Percentiles rank a stretch among this genome's conserved stretches.
phyloP scores from a whole-genome alignment of 2,113 vertebrate genomes.

The Coryphaenoides rupestris region DNA sequence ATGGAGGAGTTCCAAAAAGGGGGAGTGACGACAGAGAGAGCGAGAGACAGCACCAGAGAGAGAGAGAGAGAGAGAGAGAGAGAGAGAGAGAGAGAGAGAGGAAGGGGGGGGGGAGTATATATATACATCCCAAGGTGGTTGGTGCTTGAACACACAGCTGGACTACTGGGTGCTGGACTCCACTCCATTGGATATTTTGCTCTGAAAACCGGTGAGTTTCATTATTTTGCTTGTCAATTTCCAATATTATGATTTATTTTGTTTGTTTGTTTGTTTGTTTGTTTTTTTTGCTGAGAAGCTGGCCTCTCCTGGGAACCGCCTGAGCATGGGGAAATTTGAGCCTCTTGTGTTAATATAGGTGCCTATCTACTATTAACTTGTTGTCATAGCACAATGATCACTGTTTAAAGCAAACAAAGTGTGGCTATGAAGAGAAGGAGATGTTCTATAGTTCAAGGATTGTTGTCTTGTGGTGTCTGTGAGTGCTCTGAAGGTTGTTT shows the following conservation, averaged over 20 bases:
- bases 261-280: background rate
- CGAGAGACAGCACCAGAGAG: constrained; percentile 19
- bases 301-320: background rate
- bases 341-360: constrained; percentile 4
- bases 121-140: constrained; percentile 68
- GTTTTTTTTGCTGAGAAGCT: background rate
- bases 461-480: constrained; percentile 18
- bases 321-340: background rate
- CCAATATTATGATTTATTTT: background rate
- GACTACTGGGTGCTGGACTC: constrained; percentile 58
- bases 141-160: constrained; percentile 69
- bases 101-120: constrained; percentile 44
- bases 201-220: constrained; percentile 59
- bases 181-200: constrained; percentile 51
- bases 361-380: constrained; percentile 2
- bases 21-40: constrained; percentile 65
- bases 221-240: constrained; percentile 16
- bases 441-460: constrained; percentile 43
- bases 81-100: constrained; percentile 24
- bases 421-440: background rate
- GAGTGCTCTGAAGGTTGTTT: constrained; percentile 29
- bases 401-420: constrained; percentile 4
- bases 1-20: constrained; percentile 75
- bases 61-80: constrained; percentile 15
- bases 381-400: constrained; percentile 7